Conservation (phyloP, 2,797 vertebrate genomes). For the Pangasius sanitwongsei region DNA sequence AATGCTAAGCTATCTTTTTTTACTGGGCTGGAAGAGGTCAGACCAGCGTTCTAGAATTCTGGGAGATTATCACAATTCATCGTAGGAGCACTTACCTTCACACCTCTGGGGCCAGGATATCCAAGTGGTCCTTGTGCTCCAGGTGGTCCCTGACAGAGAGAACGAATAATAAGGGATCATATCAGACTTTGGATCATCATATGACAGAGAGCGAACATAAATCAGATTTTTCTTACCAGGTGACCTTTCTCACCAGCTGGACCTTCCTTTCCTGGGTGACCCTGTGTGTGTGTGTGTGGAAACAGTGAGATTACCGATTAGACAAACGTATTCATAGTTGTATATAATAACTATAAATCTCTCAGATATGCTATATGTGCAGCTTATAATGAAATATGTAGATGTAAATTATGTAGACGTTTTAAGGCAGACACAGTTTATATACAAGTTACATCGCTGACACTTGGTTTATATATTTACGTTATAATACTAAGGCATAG, state of each 20-base stretch:
- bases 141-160: constrained; percentile 81
- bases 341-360: not conserved
- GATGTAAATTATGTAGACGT: too few species aligned
- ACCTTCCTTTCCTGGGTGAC: constrained; percentile 98
- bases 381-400: not conserved
- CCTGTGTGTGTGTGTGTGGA: constrained; percentile 71
- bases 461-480: too few species aligned
- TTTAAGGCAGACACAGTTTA: not conserved
- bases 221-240: constrained; percentile 73
- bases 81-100: constrained; percentile 83
- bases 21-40: not conserved
- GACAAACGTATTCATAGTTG: not conserved
- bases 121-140: constrained; percentile 97
- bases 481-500: too few species aligned
- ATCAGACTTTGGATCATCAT: not conserved
- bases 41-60: not conserved
- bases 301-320: not conserved
- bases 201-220: not conserved
- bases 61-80: not conserved
- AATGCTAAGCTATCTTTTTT: not conserved
- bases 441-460: too few species aligned
- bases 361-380: not conserved
- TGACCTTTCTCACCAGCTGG: constrained; percentile 93
- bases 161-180: not conserved
- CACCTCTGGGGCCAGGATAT: constrained; percentile 92